Percentiles rank a stretch among this genome's conserved stretches.
Evolutionary conservation across 2,888 invertebrate genomes (phyloP).

Genomic region (Hartigia nigra): DNA sequence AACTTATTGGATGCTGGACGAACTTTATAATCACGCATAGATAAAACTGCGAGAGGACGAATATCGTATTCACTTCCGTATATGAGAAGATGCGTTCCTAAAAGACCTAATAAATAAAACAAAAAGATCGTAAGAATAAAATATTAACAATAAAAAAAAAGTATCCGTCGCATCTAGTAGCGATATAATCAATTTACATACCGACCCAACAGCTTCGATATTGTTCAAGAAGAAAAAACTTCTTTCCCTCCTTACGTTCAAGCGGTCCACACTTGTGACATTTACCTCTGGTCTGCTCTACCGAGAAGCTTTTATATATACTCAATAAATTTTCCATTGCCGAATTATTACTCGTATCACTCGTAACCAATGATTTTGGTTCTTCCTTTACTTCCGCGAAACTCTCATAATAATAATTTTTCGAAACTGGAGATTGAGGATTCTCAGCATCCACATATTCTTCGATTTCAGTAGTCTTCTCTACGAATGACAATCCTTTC

Average conservation of each 20-base stretch:
- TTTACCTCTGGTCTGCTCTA: constrained; percentile 39
- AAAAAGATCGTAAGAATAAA: not conserved
- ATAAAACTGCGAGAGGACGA: constrained; percentile 46
- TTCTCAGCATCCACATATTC: constrained; percentile 42
- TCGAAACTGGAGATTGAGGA: constrained; percentile 5
- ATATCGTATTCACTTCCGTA: constrained; percentile 54
- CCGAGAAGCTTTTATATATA: constrained; percentile 48
- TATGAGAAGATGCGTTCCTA: constrained; percentile 54
- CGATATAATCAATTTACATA: constrained; percentile 25
- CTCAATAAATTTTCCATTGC: constrained; percentile 25
- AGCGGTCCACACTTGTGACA: constrained; percentile 51
- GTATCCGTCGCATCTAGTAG: not conserved
- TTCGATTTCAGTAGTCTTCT: constrained; percentile 26
- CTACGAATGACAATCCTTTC: constrained; percentile 35
- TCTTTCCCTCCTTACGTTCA: constrained; percentile 38
- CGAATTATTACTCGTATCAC: constrained; percentile 7
- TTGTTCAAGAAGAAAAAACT: constrained; percentile 48
- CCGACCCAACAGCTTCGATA: constrained; percentile 52
- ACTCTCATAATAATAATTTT: constrained; percentile 49
- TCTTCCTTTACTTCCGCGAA: constrained; percentile 36
- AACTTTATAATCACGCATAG: constrained; percentile 55
- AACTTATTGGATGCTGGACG: constrained; percentile 50
- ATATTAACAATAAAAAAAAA: not conserved
- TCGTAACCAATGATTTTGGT: not conserved
- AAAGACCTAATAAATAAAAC: constrained; percentile 37